These are phyloP conservation scores for Glyphotaelius pellucidus DNA, from an alignment of 2,888 invertebrate genomes.

Conservation along the genomic window DNA sequence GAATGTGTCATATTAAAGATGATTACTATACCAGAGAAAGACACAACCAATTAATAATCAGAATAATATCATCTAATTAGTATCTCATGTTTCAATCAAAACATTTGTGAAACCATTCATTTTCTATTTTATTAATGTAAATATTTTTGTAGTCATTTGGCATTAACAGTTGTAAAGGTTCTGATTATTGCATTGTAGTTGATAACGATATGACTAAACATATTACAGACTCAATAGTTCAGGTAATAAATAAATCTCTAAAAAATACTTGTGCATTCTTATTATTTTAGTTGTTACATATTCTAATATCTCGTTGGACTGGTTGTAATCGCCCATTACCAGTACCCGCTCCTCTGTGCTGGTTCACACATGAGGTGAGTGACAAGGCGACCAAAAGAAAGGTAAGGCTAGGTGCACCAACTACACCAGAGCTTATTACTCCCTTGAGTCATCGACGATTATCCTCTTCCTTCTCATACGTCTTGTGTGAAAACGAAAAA, in stretches of 20 bases:
- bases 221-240: slow-evolving; percentile 39
- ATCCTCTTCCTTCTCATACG: too few species aligned
- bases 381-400: background rate
- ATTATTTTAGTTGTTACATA: too few species aligned
- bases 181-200: slow-evolving; percentile 34
- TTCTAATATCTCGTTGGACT: too few species aligned
- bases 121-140: slow-evolving; percentile 8
- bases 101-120: background rate
- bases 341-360: background rate
- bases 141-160: slow-evolving; percentile 31
- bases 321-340: background rate
- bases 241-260: slow-evolving; percentile 41
- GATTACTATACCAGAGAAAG: background rate
- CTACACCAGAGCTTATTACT: background rate
- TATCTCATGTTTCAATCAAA: background rate
- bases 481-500: too few species aligned
- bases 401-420: background rate
- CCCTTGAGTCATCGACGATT: too few species aligned
- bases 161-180: slow-evolving; percentile 28
- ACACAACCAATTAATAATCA: background rate
- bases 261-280: background rate
- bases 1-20: background rate
- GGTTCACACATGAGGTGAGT: background rate
- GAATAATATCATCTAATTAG: background rate
- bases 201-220: slow-evolving; percentile 19